phyloP scores from a whole-genome alignment of 2,888 invertebrate genomes.

The Heteromurus nitidus region DNA sequence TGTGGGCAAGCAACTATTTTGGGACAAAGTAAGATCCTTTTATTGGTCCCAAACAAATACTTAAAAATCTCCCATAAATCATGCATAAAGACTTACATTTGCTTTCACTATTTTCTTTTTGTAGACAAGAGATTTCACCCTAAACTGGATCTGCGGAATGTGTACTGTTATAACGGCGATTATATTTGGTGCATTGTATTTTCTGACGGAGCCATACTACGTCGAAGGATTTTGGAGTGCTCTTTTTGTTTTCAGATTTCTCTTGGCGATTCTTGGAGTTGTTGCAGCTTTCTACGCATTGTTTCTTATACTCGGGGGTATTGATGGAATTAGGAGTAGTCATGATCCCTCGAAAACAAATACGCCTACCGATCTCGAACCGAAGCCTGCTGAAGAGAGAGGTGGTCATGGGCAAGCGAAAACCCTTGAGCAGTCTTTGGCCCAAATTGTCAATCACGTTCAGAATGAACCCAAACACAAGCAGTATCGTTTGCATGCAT shows the following conservation, averaged over 20 bases:
- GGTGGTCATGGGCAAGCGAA: neutral
- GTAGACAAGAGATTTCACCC: neutral
- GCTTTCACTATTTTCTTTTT: neutral
- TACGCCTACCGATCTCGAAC: neutral
- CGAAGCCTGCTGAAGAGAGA: neutral
- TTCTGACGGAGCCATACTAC: neutral
- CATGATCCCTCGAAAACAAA: neutral
- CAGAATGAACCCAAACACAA: neutral
- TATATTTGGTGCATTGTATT: neutral
- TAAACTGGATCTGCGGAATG: slow-evolving; percentile 14
- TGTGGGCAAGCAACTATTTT: neutral
- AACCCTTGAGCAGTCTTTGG: neutral
- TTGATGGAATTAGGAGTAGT: neutral
- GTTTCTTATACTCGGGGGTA: neutral
- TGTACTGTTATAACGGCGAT: neutral
- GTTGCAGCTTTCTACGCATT: neutral
- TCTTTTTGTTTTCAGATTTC: neutral
- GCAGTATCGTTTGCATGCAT: no score
- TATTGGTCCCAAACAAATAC: neutral
- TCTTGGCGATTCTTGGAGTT: neutral
- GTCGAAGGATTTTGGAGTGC: neutral
- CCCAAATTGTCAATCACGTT: neutral
- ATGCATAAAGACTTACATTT: neutral
- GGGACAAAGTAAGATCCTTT: neutral
- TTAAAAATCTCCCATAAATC: neutral